A percentile compares a stretch with the other conserved stretches of the same genome.
Evolutionary conservation across 2,797 vertebrate genomes (phyloP).

Genomic region (Calcarius lapponicus): DNA sequence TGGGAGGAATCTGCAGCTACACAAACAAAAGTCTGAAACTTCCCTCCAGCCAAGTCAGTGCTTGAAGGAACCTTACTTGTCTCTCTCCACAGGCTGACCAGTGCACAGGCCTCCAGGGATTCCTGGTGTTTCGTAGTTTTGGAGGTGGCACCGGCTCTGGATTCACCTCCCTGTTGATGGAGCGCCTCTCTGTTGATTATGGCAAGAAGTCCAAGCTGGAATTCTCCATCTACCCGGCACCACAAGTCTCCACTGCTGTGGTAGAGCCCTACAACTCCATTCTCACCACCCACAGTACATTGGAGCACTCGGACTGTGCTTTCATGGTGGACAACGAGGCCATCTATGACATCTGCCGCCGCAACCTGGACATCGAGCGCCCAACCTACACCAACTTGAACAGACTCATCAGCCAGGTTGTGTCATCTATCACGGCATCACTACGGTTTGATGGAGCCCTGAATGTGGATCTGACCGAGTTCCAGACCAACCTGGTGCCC

Average conservation of each 20-base stretch:
- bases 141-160: no score
- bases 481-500: not conserved
- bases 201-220: no score
- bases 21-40: not conserved
- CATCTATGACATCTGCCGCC: slow-evolving; percentile 85
- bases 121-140: no score
- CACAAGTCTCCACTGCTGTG: no score
- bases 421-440: not conserved
- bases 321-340: slow-evolving; percentile 72
- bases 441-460: not conserved
- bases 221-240: no score
- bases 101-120: not conserved
- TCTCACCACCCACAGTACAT: slow-evolving; percentile 83
- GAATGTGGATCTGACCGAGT: not conserved
- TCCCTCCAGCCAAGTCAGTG: not conserved
- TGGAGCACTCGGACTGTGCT: slow-evolving; percentile 85
- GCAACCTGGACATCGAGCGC: slow-evolving; percentile 84
- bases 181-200: no score
- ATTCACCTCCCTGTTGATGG: no score
- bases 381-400: slow-evolving; percentile 84
- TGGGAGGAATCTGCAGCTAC: not conserved
- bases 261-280: slow-evolving; percentile 85
- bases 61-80: not conserved
- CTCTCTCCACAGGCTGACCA: slow-evolving; percentile 55
- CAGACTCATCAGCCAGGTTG: slow-evolving; percentile 50